These are phyloP conservation scores for Anarrhichthys ocellatus DNA, from an alignment of 2,113 vertebrate species.

Conservation along the genomic window DNA sequence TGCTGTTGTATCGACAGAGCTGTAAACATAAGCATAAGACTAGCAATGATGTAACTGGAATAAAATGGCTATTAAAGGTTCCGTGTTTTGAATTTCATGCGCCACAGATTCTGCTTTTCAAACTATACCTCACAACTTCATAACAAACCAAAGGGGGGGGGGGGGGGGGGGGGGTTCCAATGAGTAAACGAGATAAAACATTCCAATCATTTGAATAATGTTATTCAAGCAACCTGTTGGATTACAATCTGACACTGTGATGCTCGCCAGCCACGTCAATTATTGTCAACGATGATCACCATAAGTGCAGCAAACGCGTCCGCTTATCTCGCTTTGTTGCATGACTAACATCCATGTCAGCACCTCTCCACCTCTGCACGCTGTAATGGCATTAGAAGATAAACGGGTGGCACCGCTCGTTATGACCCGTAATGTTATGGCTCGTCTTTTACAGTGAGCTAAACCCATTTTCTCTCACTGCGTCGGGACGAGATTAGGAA, in stretches of 20 bases:
- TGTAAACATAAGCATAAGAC: conserved; percentile 75
- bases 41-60: conserved; percentile 56
- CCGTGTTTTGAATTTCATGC: conserved; percentile 12
- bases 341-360: conserved; percentile 74
- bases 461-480: conserved; percentile 74
- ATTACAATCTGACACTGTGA: conserved; percentile 55
- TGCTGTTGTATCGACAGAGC: conserved; percentile 58
- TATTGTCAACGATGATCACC: conserved; percentile 58
- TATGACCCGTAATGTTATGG: conserved; percentile 74
- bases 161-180: conserved; percentile 7
- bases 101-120: conserved; percentile 14
- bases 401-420: conserved; percentile 78
- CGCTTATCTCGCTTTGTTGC: conserved; percentile 60
- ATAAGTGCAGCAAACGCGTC: conserved; percentile 45
- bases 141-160: conserved; percentile 12
- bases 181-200: conserved; percentile 54
- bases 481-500: conserved; percentile 68
- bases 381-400: conserved; percentile 79
- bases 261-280: conserved; percentile 58
- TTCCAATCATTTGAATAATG: conserved; percentile 33
- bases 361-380: conserved; percentile 58
- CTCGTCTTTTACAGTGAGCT: conserved; percentile 74
- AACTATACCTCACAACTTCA: conserved; percentile 21
- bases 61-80: conserved; percentile 38
- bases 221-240: conserved; percentile 48